A percentile compares a stretch with the other conserved stretches of the same genome.
Evolutionary conservation across 2,797 vertebrate species (phyloP).

Genomic region (Alca torda): DNA sequence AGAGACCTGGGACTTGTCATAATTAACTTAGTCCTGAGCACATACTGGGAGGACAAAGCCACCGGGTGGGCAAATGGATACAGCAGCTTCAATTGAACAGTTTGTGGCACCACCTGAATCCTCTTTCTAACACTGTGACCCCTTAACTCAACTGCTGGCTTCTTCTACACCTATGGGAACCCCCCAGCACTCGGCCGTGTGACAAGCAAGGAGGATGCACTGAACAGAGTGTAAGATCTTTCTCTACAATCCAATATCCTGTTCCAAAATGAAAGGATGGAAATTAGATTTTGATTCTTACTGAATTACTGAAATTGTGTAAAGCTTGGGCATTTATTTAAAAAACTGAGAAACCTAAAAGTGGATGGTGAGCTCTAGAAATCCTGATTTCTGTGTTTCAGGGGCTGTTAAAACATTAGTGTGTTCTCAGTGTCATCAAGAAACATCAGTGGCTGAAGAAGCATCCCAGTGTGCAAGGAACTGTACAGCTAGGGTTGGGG

Average conservation of each 20-base stretch:
- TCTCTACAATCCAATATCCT: neutral
- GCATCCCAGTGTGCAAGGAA: neutral
- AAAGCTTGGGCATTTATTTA: neutral
- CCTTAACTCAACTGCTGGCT: neutral
- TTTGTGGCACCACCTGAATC: neutral
- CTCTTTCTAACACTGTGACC: neutral
- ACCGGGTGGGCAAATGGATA: accelerated
- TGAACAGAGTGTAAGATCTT: neutral
- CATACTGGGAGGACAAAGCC: neutral
- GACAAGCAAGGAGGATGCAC: neutral
- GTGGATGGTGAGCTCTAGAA: neutral
- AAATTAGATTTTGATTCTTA: neutral
- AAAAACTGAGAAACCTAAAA: neutral
- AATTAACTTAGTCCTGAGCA: neutral
- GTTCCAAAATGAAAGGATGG: neutral
- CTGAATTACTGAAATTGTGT: neutral
- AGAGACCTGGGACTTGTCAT: neutral
- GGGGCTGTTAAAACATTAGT: neutral
- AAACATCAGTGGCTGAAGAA: neutral
- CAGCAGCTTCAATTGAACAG: neutral
- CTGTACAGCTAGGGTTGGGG: neutral
- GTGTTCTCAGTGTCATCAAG: neutral
- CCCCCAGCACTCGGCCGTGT: neutral
- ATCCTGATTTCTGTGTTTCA: neutral
- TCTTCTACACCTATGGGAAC: neutral